Percentiles rank a stretch among this genome's conserved stretches.
These are phyloP conservation scores for Phthorimaea operculella DNA, from an alignment of 1,140 invertebrate genomes.

Conservation along the genomic window DNA sequence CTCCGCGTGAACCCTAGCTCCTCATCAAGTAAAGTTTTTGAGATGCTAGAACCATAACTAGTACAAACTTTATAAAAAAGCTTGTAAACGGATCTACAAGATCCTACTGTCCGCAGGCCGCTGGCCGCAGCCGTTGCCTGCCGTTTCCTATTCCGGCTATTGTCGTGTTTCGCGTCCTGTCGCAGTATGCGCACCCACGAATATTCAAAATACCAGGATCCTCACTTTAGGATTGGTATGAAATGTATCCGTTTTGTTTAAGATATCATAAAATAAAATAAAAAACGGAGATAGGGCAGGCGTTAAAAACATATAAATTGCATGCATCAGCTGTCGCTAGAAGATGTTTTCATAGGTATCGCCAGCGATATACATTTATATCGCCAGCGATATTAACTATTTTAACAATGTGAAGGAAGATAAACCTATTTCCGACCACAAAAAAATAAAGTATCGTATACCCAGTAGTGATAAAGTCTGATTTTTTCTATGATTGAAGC, in stretches of 20 bases:
- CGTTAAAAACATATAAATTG: neutral
- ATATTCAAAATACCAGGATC: neutral
- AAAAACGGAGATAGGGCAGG: neutral
- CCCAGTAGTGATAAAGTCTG: no score
- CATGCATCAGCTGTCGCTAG: neutral
- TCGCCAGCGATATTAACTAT: no score
- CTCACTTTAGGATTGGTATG: neutral
- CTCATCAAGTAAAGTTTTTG: no score
- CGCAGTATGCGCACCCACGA: slow-evolving; percentile 32
- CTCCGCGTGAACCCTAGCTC: no score
- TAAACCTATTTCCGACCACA: no score
- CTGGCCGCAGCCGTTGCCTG: slow-evolving; percentile 40
- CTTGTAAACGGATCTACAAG: slow-evolving; percentile 43
- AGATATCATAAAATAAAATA: neutral
- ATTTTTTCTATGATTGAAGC: no score
- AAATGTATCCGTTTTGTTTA: neutral
- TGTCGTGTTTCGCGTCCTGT: slow-evolving; percentile 53
- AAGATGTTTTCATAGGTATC: no score
- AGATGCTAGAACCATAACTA: no score
- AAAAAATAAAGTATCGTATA: no score
- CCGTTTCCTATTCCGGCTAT: slow-evolving; percentile 64
- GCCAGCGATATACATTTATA: no score
- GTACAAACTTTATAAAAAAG: no score
- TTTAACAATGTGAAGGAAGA: no score
- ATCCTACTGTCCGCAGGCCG: slow-evolving; percentile 38